A percentile compares a stretch with the other conserved stretches of the same genome.
These are phyloP conservation scores for Fissipunctia ypsillon DNA, from an alignment of 2,888 invertebrate genomes.

Conservation along the genomic window DNA sequence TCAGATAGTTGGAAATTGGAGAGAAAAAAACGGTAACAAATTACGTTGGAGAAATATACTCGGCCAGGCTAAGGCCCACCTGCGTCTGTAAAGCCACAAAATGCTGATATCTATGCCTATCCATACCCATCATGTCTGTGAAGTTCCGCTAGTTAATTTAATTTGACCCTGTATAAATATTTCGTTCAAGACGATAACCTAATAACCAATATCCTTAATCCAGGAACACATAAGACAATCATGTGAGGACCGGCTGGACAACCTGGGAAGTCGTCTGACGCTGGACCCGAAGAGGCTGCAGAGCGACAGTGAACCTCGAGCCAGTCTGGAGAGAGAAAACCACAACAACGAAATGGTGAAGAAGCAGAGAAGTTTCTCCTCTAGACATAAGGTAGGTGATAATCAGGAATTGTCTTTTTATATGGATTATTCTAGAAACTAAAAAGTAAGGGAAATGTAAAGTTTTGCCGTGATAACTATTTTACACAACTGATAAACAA, in stretches of 20 bases:
- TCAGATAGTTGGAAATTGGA: neutral
- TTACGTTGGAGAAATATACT: neutral
- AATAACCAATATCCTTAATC: neutral
- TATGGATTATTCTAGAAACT: neutral
- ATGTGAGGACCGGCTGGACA: constrained; percentile 94
- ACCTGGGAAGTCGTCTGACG: constrained; percentile 77
- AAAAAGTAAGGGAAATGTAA: neutral
- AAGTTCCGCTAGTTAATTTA: neutral
- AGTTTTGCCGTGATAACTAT: neutral
- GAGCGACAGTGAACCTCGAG: constrained; percentile 82
- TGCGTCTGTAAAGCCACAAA: neutral
- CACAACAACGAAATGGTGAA: constrained; percentile 88
- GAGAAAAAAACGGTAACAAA: neutral
- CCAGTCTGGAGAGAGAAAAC: constrained; percentile 86
- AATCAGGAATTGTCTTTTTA: neutral
- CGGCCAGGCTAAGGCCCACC: neutral
- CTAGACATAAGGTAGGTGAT: constrained; percentile 76
- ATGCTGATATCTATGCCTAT: neutral
- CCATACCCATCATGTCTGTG: neutral
- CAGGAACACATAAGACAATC: constrained; percentile 93
- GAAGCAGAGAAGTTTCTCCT: constrained; percentile 82
- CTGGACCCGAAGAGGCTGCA: constrained; percentile 82
- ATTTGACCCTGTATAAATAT: neutral
- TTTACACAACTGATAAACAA: neutral
- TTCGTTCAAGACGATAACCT: neutral